These are phyloP conservation scores for Coilia nasus DNA, from an alignment of 2,797 vertebrate species.

Conservation along the genomic window DNA sequence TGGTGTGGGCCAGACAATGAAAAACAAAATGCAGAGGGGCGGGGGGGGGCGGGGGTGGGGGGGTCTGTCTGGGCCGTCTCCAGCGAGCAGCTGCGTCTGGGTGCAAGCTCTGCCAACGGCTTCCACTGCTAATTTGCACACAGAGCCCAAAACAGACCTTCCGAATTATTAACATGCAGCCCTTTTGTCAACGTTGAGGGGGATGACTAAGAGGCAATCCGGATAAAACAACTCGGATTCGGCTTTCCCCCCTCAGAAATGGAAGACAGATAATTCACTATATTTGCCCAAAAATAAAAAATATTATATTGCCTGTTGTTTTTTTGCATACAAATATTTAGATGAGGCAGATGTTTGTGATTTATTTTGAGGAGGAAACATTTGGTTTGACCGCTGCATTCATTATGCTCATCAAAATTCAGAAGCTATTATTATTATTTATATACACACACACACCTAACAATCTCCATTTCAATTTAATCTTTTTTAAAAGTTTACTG, in stretches of 20 bases:
- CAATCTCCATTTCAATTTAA: conserved; percentile 21
- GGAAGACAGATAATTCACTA: not conserved
- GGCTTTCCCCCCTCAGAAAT: not conserved
- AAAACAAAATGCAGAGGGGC: conserved; percentile 32
- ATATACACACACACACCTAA: conserved; percentile 8
- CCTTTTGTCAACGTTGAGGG: conserved; percentile 24
- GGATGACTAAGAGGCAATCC: conserved; percentile 15
- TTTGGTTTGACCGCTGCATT: conserved; percentile 23
- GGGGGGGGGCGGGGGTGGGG: too few relatives aligned
- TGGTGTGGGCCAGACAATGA: conserved; percentile 30
- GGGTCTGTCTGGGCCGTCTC: conserved; percentile 34
- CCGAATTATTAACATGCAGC: conserved; percentile 28
- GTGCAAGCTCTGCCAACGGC: conserved; percentile 25
- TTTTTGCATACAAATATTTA: conserved; percentile 6
- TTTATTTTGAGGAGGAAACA: conserved; percentile 6
- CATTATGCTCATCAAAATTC: conserved; percentile 19
- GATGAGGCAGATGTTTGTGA: conserved; percentile 9
- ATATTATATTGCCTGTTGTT: not conserved
- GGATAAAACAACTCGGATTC: not conserved
- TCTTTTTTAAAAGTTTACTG: conserved; percentile 51
- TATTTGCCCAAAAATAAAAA: conserved; percentile 18
- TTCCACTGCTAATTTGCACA: conserved; percentile 31
- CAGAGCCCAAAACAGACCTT: conserved; percentile 27
- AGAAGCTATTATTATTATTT: conserved; percentile 22
- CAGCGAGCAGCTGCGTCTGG: conserved; percentile 34